phyloP scores from a whole-genome alignment of 2,113 vertebrate genomes.

The Trachemys scripta region DNA sequence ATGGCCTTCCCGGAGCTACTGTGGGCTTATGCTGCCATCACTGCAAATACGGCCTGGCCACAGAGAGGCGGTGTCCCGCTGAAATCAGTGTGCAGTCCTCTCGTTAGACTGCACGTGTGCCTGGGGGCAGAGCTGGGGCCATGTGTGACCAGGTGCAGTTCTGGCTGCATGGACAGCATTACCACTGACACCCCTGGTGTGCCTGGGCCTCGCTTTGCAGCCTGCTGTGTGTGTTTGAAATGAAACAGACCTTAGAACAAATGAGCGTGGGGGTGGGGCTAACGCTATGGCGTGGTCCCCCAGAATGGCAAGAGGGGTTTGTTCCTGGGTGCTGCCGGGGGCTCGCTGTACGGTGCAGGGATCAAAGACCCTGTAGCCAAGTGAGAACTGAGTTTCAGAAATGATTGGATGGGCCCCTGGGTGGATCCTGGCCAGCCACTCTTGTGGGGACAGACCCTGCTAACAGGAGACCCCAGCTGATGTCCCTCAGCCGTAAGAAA shows the following conservation, averaged over 20 bases:
- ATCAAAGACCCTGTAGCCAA: not conserved
- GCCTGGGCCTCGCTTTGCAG: not conserved
- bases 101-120: not conserved
- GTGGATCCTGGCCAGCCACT: not conserved
- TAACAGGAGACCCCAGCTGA: not conserved
- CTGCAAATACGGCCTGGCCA: not conserved
- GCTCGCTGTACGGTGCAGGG: not conserved
- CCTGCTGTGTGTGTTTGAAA: not conserved
- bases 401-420: not conserved
- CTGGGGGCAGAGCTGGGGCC: too few relatives aligned
- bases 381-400: not conserved
- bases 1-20: not conserved
- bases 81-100: too few relatives aligned
- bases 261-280: too few relatives aligned
- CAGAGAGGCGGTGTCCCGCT: too few relatives aligned
- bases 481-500: too few relatives aligned
- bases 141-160: not conserved
- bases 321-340: not conserved
- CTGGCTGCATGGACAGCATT: not conserved
- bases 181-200: not conserved
- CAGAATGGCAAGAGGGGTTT: not conserved
- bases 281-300: too few relatives aligned
- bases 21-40: not conserved
- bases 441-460: not conserved
- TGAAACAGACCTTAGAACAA: not conserved